Evolutionary conservation across 1,140 invertebrate species (phyloP).

Genomic region (Megalonaias nervosa): DNA sequence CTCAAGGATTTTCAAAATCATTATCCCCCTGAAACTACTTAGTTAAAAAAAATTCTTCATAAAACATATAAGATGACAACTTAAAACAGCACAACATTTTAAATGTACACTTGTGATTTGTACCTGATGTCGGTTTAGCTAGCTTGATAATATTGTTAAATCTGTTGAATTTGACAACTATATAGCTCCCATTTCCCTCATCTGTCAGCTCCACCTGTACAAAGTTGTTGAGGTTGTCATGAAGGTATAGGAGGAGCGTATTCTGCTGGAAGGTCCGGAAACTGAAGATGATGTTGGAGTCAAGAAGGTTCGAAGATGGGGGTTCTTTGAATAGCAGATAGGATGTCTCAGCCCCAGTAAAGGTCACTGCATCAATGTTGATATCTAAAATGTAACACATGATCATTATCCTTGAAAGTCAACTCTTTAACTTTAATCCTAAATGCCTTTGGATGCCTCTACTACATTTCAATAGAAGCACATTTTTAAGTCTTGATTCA

Average conservation of each 20-base stretch:
- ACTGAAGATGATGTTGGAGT: conserved; percentile 87
- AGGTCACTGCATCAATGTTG: conserved; percentile 90
- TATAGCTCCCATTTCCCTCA: conserved; percentile 77
- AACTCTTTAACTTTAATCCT: too few relatives aligned
- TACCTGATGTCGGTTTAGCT: too few relatives aligned
- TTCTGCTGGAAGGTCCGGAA: conserved; percentile 84
- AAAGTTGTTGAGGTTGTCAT: conserved; percentile 95
- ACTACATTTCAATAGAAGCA: too few relatives aligned
- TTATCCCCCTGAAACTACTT: too few relatives aligned
- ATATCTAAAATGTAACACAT: conserved; percentile 81
- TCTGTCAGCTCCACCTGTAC: conserved; percentile 89
- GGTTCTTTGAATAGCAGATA: conserved; percentile 81
- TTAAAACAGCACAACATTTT: too few relatives aligned
- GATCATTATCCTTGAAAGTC: neutral
- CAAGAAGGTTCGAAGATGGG: conserved; percentile 81
- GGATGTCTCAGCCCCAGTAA: conserved; percentile 81
- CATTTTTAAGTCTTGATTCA: too few relatives aligned
- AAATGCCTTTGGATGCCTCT: too few relatives aligned
- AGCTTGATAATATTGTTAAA: too few relatives aligned
- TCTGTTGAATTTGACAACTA: conserved; percentile 53
- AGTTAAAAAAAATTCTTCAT: too few relatives aligned
- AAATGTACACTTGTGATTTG: too few relatives aligned
- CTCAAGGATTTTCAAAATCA: too few relatives aligned
- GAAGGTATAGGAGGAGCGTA: conserved; percentile 89
- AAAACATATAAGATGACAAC: too few relatives aligned